Percentiles rank a stretch among this genome's conserved stretches.
These are phyloP conservation scores for Actinernus sp. DNA, from an alignment of 92 coral and sea anemone species.

Conservation along the genomic window DNA sequence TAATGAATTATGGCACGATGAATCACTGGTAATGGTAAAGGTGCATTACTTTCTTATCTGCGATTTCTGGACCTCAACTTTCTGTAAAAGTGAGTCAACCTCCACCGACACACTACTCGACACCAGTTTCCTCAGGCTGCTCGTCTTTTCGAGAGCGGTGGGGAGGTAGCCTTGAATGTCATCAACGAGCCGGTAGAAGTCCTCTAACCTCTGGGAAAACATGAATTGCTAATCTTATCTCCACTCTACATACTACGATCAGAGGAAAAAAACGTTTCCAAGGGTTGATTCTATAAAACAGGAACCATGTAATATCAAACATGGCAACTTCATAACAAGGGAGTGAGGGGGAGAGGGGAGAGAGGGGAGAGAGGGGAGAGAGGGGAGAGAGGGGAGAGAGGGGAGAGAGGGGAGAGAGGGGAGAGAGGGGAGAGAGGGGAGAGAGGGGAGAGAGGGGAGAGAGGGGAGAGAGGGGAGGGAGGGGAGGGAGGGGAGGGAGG, in stretches of 20 bases:
- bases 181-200: slow-evolving; percentile 82
- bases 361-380: neutral
- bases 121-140: slow-evolving; percentile 51
- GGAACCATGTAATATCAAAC: neutral
- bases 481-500: neutral
- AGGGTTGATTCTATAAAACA: neutral
- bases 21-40: too few relatives aligned
- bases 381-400: neutral
- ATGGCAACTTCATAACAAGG: too few relatives aligned
- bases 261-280: neutral
- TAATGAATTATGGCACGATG: too few relatives aligned
- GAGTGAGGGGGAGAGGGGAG: neutral
- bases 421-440: neutral
- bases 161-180: slow-evolving; percentile 66
- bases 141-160: slow-evolving; percentile 61
- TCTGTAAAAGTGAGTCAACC: slow-evolving; percentile 65
- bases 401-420: neutral
- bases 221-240: too few relatives aligned
- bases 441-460: neutral
- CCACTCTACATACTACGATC: too few relatives aligned
- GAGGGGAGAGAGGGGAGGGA: neutral
- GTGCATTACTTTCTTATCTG: slow-evolving; percentile 72
- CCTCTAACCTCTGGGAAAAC: slow-evolving; percentile 66
- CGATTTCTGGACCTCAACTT: slow-evolving; percentile 73
- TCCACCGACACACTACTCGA: slow-evolving; percentile 16